Base-by-base conservation (phyloP, 2,888 invertebrate genomes). In the Nomada goodeniana region DNA sequence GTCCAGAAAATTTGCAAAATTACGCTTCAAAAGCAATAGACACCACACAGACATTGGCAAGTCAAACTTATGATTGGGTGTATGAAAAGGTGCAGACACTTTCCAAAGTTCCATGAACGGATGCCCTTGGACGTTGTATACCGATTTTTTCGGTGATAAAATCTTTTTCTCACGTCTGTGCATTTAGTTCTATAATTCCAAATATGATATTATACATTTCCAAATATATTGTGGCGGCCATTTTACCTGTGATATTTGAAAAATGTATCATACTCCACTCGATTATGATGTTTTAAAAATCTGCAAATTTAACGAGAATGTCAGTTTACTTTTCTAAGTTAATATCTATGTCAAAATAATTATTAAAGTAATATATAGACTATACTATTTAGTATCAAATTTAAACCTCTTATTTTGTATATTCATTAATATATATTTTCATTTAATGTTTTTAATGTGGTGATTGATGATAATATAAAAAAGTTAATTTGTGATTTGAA, bases 11-110 rank as follows among this genome's bases (percentile, higher is more conserved):
- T 91, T 94, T 97, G 70, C 96, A 96, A 88, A 96, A 95, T 93
- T 96, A 96, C 81, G 96, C 96, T 0, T 93, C 95, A 80, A 94
- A 95, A 60, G 96, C 96, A 0, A 94, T 97, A 18, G 96, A 97
- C 89, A 95, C 96, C 78, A 97, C 97, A 20, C 95, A 96, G 88
- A 94, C 94, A 86, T 96, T 96, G 80, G 96, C 97, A 73, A 94
- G 95, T 11, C 95, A 96, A 85, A 97, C 96, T 90, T 96, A 96
- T 92, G 95, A 96, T 91, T 97, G 97, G 96, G 95, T 97, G 87
- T 96, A 96, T 93, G 95, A 97, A 94, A 97, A 98, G 95, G 96
- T 97, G 53, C 96, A 97, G 93, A 94, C 96, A 50, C 95, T 96
- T 91, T 96, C 96, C 13, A 96, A 96, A 94, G 95, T 96, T 93